These are phyloP conservation scores for Numenius arquata DNA, from an alignment of 2,113 vertebrate species.

Conservation along the genomic window DNA sequence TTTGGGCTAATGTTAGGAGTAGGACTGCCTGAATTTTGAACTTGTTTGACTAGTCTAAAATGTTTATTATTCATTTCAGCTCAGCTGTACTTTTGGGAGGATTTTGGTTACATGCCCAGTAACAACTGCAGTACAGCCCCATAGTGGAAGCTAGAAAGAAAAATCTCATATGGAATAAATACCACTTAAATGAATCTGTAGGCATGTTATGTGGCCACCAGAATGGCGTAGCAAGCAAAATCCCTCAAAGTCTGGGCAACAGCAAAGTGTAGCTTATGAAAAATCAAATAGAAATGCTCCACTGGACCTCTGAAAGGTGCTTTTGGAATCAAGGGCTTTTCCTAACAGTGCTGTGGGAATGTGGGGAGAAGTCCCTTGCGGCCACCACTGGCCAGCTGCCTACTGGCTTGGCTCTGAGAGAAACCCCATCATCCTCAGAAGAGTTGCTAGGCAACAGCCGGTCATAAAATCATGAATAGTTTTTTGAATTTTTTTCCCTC, in stretches of 20 bases:
- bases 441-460: constrained; percentile 2
- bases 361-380: fast-evolving
- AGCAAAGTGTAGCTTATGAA: neutral
- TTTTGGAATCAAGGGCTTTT: neutral
- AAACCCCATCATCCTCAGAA: neutral
- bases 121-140: neutral
- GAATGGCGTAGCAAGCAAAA: neutral
- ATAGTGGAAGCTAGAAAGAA: neutral
- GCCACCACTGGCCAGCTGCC: neutral
- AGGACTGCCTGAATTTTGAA: neutral
- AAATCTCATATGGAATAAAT: neutral
- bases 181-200: neutral
- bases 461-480: neutral
- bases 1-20: neutral
- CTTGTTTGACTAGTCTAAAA: neutral
- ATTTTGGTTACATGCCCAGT: neutral
- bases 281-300: neutral
- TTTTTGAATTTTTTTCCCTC: neutral
- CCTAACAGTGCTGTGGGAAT: neutral
- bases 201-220: neutral
- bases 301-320: neutral
- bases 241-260: neutral
- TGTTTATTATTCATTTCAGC: neutral
- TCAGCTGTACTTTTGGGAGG: neutral
- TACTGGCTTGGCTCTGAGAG: neutral